Evolutionary conservation across 1,140 invertebrate genomes (phyloP), one percentile per base, ranked within the genome.

Genomic region (Drosophila trapezifrons): DNA sequence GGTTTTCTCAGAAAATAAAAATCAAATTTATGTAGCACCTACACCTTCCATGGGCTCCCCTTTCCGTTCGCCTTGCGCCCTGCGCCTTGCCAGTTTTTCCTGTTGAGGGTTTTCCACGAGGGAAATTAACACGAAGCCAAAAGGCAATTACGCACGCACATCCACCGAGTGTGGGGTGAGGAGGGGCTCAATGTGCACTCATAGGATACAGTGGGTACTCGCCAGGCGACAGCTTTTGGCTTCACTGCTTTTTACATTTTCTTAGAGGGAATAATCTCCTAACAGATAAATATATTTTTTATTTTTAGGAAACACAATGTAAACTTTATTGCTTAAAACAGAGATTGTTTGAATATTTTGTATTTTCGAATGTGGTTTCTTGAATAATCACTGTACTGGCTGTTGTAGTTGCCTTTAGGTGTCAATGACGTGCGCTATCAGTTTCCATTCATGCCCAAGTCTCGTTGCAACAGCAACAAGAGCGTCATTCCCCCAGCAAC

Each of bases 21-120:
- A 89, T 89, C 76, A 89, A 89, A 87, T 87, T 87, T 83, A 87
- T 87, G 76, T 86, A 87, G 83, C 83, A 87, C 83, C 83, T 87
- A 74, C 55, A 27, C 43, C n/a, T n/a, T n/a, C n/a, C 22, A 15
- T 45, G 29, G 43, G 15, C 46, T 45, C n/a, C 12, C 42, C 20
- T 25, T n/a, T 12, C 20, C 18, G 12, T n/a, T 27, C 4, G 15
- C 22, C 38, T 7, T 42, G 10, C 40, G 35, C 20, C 37, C 13
- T 42, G 10, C 40, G 52, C 20, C 37, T 55, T 22, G 43, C 17
- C 66, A 38, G 25, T 45, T 69, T 69, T 69, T 69, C 65, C 65
- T 69, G 62, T 69, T 25, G 63, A 66, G 62, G 29, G 62, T 69
- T 69, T 69, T 69, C 62, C 65, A 69, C 62, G 18, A 62, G 40